These are phyloP conservation scores for Gryon sp. DNA, from an alignment of 1,140 invertebrate species.

Conservation along the genomic window DNA sequence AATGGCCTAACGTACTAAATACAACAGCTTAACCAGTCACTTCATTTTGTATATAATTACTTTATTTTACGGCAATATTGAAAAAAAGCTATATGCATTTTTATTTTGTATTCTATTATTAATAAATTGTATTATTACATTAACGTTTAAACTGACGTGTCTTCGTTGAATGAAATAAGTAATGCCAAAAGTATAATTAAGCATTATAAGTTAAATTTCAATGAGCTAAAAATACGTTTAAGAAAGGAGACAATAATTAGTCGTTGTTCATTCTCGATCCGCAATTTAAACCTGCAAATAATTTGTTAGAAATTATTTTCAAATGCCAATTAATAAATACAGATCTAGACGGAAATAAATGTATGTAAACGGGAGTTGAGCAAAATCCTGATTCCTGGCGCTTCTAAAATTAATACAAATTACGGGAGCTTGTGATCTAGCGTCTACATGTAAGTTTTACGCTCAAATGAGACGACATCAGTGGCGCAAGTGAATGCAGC, in stretches of 20 bases:
- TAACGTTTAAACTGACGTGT: slow-evolving; percentile 42
- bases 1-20: no score
- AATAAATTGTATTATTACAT: slow-evolving; percentile 16
- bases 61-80: no score
- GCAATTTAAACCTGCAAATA: no score
- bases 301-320: no score
- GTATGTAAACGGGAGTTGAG: neutral
- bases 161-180: slow-evolving; percentile 35
- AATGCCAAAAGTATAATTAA: no score
- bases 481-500: slow-evolving; percentile 1
- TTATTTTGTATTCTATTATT: neutral
- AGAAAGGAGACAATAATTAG: no score
- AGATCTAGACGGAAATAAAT: no score
- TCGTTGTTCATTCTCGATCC: no score
- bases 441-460: slow-evolving; percentile 13
- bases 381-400: neutral
- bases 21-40: no score
- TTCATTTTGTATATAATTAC: no score
- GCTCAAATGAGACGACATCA: slow-evolving; percentile 30
- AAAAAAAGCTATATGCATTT: neutral
- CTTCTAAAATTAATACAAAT: neutral
- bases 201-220: no score
- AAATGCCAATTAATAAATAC: neutral
- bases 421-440: slow-evolving; percentile 45
- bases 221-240: no score